phyloP scores from a whole-genome alignment of 2,113 vertebrate genomes.

The Cyphomyrus discorhynchus region DNA sequence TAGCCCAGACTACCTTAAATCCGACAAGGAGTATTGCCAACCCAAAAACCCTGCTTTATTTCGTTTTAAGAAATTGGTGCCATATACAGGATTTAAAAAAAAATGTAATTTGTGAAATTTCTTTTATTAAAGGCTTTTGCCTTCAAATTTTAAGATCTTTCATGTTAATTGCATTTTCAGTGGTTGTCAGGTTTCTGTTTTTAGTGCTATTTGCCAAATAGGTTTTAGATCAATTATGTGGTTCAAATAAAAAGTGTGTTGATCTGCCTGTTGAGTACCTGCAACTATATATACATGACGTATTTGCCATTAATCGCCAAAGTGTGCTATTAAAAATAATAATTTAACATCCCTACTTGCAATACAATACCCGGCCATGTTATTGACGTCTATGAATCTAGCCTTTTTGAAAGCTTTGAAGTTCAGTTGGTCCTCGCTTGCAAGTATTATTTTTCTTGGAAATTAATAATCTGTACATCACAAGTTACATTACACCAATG shows the following conservation, averaged over 20 bases:
- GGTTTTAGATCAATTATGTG: neutral
- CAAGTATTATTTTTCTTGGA: neutral
- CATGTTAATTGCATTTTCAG: neutral
- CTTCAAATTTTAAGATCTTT: neutral
- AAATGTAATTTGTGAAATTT: neutral
- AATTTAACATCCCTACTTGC: neutral
- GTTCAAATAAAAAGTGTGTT: neutral
- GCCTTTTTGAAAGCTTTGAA: neutral
- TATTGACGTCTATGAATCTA: neutral
- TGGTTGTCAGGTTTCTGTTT: neutral
- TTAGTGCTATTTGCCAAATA: neutral
- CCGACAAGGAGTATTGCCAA: neutral
- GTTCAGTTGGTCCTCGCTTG: neutral
- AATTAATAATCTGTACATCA: neutral
- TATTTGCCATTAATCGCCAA: neutral
- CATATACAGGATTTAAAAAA: neutral
- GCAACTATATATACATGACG: neutral
- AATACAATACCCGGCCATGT: neutral
- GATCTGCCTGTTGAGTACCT: neutral
- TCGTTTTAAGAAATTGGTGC: neutral
- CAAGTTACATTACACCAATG: neutral
- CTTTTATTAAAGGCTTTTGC: neutral
- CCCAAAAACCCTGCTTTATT: neutral
- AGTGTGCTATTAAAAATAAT: neutral
- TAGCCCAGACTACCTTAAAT: neutral